A percentile compares a stretch with the other conserved stretches of the same genome.
These are phyloP conservation scores for Choristoneura rosaceana DNA, from an alignment of 2,888 invertebrate species.

Conservation along the genomic window DNA sequence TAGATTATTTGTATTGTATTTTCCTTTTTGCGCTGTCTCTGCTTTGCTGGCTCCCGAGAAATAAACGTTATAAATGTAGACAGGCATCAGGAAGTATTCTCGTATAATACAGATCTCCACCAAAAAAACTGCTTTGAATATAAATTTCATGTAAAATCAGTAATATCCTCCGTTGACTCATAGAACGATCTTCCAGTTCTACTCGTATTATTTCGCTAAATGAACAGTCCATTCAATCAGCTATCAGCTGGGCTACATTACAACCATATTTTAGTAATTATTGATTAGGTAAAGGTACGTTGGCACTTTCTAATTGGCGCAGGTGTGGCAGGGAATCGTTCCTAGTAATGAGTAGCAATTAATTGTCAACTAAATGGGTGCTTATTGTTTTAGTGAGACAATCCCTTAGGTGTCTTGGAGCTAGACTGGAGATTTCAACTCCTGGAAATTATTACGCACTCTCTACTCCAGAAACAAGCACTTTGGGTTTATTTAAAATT, in stretches of 20 bases:
- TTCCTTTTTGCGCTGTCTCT: no score
- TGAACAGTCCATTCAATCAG: not conserved
- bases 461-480: not conserved
- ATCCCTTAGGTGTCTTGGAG: not conserved
- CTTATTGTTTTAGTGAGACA: conserved; percentile 1
- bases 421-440: not conserved
- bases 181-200: no score
- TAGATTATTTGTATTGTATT: no score
- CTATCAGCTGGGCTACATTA: not conserved
- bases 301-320: conserved; percentile 6
- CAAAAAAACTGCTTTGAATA: not conserved
- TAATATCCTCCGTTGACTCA: no score
- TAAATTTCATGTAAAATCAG: no score
- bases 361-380: not conserved
- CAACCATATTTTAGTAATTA: not conserved
- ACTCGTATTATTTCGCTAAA: not conserved
- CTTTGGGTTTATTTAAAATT: no score
- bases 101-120: not conserved
- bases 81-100: no score
- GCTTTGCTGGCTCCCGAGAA: no score
- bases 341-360: not conserved
- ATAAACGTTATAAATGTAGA: no score
- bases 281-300: not conserved
- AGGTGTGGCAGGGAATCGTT: conserved; percentile 4
- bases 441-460: not conserved